Evolutionary conservation across 2,888 invertebrate species (phyloP).

Genomic region (Ichneumoninae sp.): DNA sequence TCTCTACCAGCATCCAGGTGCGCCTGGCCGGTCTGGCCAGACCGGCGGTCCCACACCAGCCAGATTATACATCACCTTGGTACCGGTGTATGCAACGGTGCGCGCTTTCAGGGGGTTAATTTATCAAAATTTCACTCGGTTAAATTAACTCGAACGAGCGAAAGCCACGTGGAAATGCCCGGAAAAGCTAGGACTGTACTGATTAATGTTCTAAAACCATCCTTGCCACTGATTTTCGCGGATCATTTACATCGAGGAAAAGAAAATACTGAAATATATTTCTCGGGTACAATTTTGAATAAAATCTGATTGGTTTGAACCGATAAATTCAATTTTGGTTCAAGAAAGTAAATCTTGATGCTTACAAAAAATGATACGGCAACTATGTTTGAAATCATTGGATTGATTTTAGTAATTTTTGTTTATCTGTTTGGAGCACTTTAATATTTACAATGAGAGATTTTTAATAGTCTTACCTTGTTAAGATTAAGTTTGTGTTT

Average conservation of each 20-base stretch:
- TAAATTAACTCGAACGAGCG: not conserved
- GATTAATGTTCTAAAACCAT: not conserved
- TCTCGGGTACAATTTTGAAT: not conserved
- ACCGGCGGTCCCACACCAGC: too few species aligned
- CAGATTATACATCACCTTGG: not conserved
- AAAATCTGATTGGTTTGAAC: too few species aligned
- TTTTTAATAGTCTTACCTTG: constrained; percentile 89
- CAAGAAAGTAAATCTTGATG: not conserved
- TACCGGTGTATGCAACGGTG: not conserved
- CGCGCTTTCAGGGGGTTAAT: not conserved
- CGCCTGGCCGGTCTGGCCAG: too few species aligned
- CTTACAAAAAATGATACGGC: not conserved
- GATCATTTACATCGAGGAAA: too few species aligned
- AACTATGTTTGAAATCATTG: not conserved
- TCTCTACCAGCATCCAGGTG: not conserved
- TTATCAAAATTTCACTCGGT: not conserved
- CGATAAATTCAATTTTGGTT: not conserved
- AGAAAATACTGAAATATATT: not conserved
- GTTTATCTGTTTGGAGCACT: not conserved
- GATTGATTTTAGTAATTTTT: not conserved
- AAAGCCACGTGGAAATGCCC: not conserved
- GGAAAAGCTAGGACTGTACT: not conserved
- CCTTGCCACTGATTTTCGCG: not conserved
- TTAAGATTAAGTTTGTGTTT: constrained; percentile 97
- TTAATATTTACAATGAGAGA: not conserved